Percentiles rank a stretch among this genome's conserved stretches.
These are phyloP conservation scores for Tapera naevia DNA, from an alignment of 2,797 vertebrate species.

Conservation along the genomic window DNA sequence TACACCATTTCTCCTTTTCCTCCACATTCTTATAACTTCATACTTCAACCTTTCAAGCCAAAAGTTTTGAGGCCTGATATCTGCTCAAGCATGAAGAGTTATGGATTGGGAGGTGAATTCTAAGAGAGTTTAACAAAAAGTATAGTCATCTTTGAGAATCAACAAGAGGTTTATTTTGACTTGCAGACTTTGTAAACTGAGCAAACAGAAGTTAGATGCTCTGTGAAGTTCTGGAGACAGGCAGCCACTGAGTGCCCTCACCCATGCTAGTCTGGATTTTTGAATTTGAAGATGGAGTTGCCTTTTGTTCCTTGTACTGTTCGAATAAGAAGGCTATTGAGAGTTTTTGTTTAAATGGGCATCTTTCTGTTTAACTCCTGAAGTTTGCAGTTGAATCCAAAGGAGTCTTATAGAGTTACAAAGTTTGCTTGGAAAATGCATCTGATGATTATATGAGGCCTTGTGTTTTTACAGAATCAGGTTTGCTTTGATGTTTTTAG, in stretches of 20 bases:
- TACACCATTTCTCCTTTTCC: background rate
- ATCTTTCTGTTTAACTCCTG: background rate
- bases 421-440: background rate
- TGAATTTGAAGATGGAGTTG: background rate
- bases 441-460: background rate
- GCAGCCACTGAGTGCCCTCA: background rate
- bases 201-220: background rate
- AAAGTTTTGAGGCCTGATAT: background rate
- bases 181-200: background rate
- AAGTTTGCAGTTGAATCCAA: background rate
- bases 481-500: background rate
- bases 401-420: background rate
- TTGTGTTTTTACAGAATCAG: background rate
- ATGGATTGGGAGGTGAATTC: background rate
- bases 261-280: background rate
- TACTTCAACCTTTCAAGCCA: conserved; percentile 13
- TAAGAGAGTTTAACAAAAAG: background rate
- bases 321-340: background rate
- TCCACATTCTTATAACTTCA: conserved; percentile 17
- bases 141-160: background rate
- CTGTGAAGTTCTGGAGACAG: background rate
- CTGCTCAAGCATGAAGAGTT: background rate
- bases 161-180: background rate
- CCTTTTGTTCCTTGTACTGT: background rate
- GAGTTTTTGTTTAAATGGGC: background rate